These are phyloP conservation scores for Epicauta chinensis DNA, from an alignment of 1,140 invertebrate genomes.

Conservation along the genomic window DNA sequence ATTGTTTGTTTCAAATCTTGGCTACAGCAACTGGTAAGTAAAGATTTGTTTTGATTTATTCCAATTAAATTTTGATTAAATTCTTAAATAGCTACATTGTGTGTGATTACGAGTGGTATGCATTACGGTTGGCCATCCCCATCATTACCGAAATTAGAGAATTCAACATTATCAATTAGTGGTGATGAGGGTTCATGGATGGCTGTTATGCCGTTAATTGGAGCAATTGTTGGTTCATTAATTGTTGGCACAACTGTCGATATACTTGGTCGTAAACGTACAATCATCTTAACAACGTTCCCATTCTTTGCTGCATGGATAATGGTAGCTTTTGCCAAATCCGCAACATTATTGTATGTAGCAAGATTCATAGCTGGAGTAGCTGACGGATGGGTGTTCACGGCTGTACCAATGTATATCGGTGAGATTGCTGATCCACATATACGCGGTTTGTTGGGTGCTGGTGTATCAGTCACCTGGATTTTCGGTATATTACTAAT, in stretches of 20 bases:
- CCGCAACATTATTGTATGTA: conserved; percentile 47
- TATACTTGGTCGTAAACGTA: conserved; percentile 59
- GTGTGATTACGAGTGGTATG: conserved; percentile 33
- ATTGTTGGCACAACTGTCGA: conserved; percentile 39
- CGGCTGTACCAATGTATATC: conserved; percentile 58
- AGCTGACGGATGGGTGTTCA: conserved; percentile 59
- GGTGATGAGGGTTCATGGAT: conserved; percentile 58
- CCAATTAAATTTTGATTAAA: not conserved
- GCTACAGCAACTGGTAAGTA: conserved; percentile 25
- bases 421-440: conserved; percentile 60
- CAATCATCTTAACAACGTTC: conserved; percentile 53
- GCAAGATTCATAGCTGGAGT: conserved; percentile 51
- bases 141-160: conserved; percentile 30
- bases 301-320: conserved; percentile 61
- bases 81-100: conserved; percentile 27
- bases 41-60: not conserved
- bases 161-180: conserved; percentile 45
- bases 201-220: conserved; percentile 42
- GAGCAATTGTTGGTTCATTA: conserved; percentile 47
- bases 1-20: conserved; percentile 20
- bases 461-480: conserved; percentile 24
- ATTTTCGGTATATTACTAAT: conserved; percentile 60
- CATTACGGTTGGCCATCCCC: conserved; percentile 38
- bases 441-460: conserved; percentile 52
- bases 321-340: conserved; percentile 50